Evolutionary conservation across 2,888 invertebrate genomes (phyloP), one percentile per base, ranked within the genome.

Genomic region (Agrochola lota): DNA sequence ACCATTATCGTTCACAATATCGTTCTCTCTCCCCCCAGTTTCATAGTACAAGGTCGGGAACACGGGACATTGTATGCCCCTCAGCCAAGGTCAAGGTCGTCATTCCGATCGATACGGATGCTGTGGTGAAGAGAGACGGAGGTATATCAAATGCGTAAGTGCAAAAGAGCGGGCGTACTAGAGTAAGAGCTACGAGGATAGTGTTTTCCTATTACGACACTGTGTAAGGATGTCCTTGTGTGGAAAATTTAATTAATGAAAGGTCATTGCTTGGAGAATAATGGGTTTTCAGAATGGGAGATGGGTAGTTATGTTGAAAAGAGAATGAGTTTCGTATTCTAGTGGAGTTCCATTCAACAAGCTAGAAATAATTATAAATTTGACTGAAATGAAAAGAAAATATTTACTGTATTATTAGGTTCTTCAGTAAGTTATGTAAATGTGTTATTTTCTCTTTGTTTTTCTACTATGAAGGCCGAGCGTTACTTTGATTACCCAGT

Each of bases 91-190:
- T 95, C 96, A 96, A 94, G 96, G 96, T 88, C 91, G 77, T 43
- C n/a, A 68, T 46, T 57, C 83, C 81, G 94, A 95, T 96, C 96
- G 95, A 96, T 96, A 95, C 91, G 94, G 96, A 96, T 94, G 96
- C 96, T 96, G 96, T 81, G 86, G 43, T 11, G 71, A 91, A 94
- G 67, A 81, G 90, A 91, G 94, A 95, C 35, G 71, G 80, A 35
- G 74, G 81, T 85, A 82, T 43, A 64, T 30, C 17, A 30, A 63
- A 8, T 30, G 76, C 52, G 55, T 26, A 71, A 80, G 86, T 74
- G 86, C 60, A 90, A 94, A 57, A 74, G 83, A 81, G 89, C 88
- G 4, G 59, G 69, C 2, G n/a, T 52, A 74, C 23, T 73, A 49
- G 62, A 71, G 80, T 77, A 73, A 75, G 60, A 78, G 74, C 73